Percentiles rank a stretch among this genome's conserved stretches.
phyloP scores from a whole-genome alignment of 2,888 invertebrate genomes.

The Drosophila multiciliata region DNA sequence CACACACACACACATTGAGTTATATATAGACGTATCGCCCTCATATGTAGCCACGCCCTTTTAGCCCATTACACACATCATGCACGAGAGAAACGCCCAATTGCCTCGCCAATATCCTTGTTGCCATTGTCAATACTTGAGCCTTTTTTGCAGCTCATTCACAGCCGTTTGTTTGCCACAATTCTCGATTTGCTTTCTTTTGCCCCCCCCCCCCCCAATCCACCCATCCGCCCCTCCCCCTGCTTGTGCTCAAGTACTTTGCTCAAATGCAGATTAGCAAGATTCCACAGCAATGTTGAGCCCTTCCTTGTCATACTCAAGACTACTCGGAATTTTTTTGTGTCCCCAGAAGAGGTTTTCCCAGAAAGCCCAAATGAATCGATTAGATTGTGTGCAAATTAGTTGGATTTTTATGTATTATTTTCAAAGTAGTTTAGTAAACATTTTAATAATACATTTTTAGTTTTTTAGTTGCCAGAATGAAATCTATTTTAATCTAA shows the following conservation, averaged over 20 bases:
- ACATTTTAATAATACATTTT: background rate
- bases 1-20: background rate
- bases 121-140: conserved; percentile 77
- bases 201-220: background rate
- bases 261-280: conserved; percentile 74
- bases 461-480: too few species aligned
- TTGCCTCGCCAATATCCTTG: conserved; percentile 53
- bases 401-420: background rate
- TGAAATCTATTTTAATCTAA: too few species aligned
- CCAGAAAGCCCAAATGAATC: conserved; percentile 1
- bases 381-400: background rate
- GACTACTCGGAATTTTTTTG: conserved; percentile 21
- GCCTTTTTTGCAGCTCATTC: conserved; percentile 79
- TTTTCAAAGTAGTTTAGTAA: background rate
- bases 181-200: conserved; percentile 56
- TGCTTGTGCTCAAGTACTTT: conserved; percentile 48
- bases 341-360: conserved; percentile 34
- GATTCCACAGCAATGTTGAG: conserved; percentile 64
- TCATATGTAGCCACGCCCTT: conserved; percentile 42
- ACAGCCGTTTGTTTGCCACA: conserved; percentile 63
- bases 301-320: conserved; percentile 28
- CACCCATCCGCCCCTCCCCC: background rate
- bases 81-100: conserved; percentile 45
- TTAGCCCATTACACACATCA: conserved; percentile 58
- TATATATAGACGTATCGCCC: background rate